Conservation (phyloP, 1,140 invertebrate species). For the Bactericera cockerelli region DNA sequence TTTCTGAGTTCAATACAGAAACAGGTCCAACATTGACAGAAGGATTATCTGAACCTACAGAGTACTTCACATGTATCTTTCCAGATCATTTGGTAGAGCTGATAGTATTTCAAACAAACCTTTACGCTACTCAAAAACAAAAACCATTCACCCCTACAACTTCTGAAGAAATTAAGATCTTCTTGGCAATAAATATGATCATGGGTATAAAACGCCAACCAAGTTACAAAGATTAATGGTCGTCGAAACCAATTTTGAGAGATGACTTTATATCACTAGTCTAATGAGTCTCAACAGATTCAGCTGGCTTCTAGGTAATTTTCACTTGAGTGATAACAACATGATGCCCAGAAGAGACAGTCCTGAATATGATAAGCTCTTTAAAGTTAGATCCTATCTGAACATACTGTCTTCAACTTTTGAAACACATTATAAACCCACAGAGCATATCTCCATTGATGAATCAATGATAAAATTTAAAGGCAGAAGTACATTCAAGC, state of each 20-base stretch:
- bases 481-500: constrained; percentile 18
- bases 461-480: constrained; percentile 24
- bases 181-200: constrained; percentile 24
- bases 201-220: constrained; percentile 25
- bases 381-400: constrained; percentile 21
- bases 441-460: constrained; percentile 18
- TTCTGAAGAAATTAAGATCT: constrained; percentile 20
- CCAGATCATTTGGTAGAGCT: constrained; percentile 1
- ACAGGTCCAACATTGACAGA: not conserved
- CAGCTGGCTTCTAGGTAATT: constrained; percentile 25
- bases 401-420: constrained; percentile 10
- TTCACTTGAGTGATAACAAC: constrained; percentile 25
- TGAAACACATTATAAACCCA: constrained; percentile 10
- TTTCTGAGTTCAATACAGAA: not conserved
- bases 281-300: constrained; percentile 30
- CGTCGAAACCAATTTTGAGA: constrained; percentile 25
- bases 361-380: constrained; percentile 23
- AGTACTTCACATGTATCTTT: not conserved
- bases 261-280: constrained; percentile 26
- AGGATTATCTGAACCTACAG: not conserved
- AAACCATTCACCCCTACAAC: constrained; percentile 15
- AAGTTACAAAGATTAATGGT: constrained; percentile 27
- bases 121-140: constrained; percentile 18
- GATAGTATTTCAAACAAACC: constrained; percentile 20
- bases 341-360: constrained; percentile 16